Base-by-base conservation (phyloP, 2,113 vertebrate genomes). In the Psilopsiagon aurifrons region DNA sequence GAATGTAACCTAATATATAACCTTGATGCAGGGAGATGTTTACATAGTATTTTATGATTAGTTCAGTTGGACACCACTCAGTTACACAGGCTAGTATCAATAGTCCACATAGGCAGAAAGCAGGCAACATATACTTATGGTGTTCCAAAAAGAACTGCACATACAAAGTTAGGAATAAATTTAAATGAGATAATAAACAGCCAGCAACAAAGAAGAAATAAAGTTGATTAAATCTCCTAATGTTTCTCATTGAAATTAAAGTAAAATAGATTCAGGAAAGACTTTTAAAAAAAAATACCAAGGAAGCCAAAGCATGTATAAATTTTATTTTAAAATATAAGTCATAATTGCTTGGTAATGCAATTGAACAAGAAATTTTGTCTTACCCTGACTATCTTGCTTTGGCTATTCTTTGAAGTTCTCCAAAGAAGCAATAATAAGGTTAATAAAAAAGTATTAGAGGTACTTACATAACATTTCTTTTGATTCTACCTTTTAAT, bases 1-100 rank as follows among this genome's bases (percentile, higher is more conserved):
- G 97, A 98, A 97, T 97, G 98, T 98, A 98, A 98, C 85, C 88
- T 94, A 94, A 98, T 94, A 95, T 76, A 89, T 92, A 90, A 90
- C 95, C 96, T 95, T 95, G 95, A 96, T 87, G 91, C 86, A 63
- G 46, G 71, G 81, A 86, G 67, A 81, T 97, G 87, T 98, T 98
- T 97, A 97, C 81, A 98, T 97, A 98, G 98, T 88, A 97, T 98
- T 98, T 96, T 95, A 88, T 95, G 94, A 95, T 98, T 96, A 97
- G 94, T 94, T 97, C 97, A 92, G n/a, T 94, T 88, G 93, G 76
- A 96, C 47, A 97, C 78, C 77, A 94, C 39, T 86, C 85, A 16
- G 85, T 96, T 97, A 97, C 92, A 88, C 78, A 91, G 92, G 77
- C 89, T 94, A 92, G 81, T 95, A 91, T 97, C 93, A 92, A 73